Conservation (phyloP, 2,113 vertebrate species). For the Nestor notabilis region DNA sequence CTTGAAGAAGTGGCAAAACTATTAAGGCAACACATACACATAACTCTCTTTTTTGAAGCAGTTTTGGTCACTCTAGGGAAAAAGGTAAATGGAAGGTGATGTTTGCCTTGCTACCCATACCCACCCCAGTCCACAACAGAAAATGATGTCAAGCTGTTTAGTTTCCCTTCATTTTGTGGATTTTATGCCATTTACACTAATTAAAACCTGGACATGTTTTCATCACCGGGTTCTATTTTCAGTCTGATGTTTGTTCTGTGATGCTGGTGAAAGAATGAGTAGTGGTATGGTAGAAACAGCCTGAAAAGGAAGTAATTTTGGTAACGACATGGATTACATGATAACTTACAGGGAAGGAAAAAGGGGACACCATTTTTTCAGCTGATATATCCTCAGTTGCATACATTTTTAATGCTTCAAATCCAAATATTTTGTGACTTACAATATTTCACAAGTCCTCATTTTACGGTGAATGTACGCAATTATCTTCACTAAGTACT, state of each 20-base stretch:
- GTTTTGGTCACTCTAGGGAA: background rate
- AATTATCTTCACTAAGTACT: slow-evolving; percentile 17
- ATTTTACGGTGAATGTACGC: background rate
- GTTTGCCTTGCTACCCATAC: background rate
- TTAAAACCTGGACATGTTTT: background rate
- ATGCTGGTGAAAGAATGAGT: background rate
- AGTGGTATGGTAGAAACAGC: background rate
- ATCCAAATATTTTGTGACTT: slow-evolving; percentile 1
- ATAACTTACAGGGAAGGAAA: background rate
- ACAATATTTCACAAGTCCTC: background rate
- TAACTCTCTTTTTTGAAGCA: background rate
- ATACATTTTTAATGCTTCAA: background rate
- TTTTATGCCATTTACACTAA: background rate
- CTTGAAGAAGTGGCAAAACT: background rate
- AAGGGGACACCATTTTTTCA: background rate
- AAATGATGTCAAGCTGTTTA: background rate
- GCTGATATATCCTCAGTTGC: background rate
- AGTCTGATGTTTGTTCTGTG: background rate
- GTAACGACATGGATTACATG: fast-evolving
- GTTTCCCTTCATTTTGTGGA: background rate
- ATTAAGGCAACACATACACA: background rate
- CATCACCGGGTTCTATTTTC: background rate
- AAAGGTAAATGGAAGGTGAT: background rate
- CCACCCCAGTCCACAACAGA: background rate
- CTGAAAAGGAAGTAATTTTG: background rate